Conservation (phyloP, 2,797 vertebrate species). For the Vultur gryphus region DNA sequence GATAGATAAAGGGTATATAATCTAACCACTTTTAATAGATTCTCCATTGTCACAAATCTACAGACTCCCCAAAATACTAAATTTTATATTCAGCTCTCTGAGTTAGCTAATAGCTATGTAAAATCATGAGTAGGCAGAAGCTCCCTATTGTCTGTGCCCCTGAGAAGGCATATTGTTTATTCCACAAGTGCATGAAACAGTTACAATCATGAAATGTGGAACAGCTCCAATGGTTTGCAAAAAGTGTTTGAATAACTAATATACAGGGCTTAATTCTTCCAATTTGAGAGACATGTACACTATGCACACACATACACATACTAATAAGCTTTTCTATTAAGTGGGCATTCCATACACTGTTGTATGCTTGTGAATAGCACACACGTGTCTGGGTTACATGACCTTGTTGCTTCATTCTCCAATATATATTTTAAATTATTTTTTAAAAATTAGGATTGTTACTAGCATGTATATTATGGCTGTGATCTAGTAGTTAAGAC, state of each 20-base stretch:
- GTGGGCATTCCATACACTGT: rapidly evolving
- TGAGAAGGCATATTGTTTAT: neutral
- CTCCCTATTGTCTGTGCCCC: neutral
- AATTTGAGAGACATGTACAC: neutral
- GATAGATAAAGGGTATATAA: neutral
- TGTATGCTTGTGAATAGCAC: neutral
- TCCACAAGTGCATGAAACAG: neutral
- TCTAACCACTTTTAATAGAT: neutral
- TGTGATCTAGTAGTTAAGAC: neutral
- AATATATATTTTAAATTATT: neutral
- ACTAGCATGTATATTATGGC: neutral
- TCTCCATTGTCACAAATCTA: neutral
- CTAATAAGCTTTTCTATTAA: neutral
- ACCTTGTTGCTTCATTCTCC: neutral
- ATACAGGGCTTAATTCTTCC: neutral
- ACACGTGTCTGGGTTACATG: neutral
- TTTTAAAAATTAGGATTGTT: neutral
- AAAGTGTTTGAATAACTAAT: neutral
- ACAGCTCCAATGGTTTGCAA: neutral
- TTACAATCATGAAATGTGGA: neutral
- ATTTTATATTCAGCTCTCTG: neutral
- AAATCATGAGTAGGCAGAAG: neutral
- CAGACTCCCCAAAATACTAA: neutral
- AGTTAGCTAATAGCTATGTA: neutral
- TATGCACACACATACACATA: neutral